Evolutionary conservation across 2,113 vertebrate species (phyloP).

Genomic region (Vicugna pacos): DNA sequence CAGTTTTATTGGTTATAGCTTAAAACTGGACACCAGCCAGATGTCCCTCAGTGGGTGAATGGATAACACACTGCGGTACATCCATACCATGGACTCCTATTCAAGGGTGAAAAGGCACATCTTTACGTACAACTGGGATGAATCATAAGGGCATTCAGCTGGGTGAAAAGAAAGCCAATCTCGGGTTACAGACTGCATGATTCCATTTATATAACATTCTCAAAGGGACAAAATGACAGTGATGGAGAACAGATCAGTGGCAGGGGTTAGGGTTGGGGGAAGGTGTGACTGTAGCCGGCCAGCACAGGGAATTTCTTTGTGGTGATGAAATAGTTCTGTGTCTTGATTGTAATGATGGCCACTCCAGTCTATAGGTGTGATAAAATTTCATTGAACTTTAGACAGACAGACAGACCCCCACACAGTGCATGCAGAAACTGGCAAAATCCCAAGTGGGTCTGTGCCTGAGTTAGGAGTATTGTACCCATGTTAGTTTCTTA

Average conservation of each 20-base stretch:
- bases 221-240: not conserved
- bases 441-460: not conserved
- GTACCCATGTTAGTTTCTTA: not conserved
- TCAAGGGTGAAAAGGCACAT: not conserved
- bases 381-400: not conserved
- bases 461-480: not conserved
- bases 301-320: not conserved
- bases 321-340: not conserved
- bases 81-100: not conserved
- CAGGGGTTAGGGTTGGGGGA: not conserved
- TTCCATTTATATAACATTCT: not conserved
- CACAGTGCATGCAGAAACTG: not conserved
- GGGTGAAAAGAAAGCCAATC: not conserved
- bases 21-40: not conserved
- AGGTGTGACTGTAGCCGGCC: not conserved
- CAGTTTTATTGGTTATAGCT: conserved; percentile 12
- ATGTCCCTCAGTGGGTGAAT: not conserved
- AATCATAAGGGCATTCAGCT: not conserved
- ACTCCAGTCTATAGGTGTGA: not conserved
- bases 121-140: not conserved
- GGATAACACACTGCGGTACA: not conserved
- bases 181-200: not conserved
- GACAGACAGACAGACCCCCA: not conserved
- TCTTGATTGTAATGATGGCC: not conserved
- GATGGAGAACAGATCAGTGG: not conserved